A percentile compares a stretch with the other conserved stretches of the same genome.
These are phyloP conservation scores for Therioaphis trifolii DNA, from an alignment of 2,888 invertebrate species.

Conservation along the genomic window DNA sequence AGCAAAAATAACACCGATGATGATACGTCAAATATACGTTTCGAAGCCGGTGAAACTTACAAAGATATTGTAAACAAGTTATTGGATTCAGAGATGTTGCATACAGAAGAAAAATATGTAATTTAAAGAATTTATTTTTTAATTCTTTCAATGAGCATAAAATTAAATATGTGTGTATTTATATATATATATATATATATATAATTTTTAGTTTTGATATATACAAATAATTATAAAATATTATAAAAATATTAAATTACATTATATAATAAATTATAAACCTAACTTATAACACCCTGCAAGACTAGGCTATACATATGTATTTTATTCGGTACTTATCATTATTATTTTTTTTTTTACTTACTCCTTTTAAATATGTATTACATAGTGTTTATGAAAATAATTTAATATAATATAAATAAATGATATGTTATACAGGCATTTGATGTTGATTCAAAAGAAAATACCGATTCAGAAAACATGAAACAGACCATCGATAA, in stretches of 20 bases:
- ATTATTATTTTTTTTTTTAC: too few relatives aligned
- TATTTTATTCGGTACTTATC: too few relatives aligned
- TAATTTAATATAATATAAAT: too few relatives aligned
- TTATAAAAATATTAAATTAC: too few relatives aligned
- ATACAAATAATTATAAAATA: too few relatives aligned
- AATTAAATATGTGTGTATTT: too few relatives aligned
- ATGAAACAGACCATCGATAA: conserved; percentile 6
- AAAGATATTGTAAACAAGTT: conserved; percentile 33
- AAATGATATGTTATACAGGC: background rate
- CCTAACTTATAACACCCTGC: too few relatives aligned
- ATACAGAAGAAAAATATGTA: conserved; percentile 18
- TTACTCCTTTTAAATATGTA: too few relatives aligned
- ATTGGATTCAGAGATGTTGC: conserved; percentile 4
- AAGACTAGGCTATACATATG: too few relatives aligned
- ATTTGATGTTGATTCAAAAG: conserved; percentile 3
- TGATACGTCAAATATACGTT: background rate
- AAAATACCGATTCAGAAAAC: background rate
- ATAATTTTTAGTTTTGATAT: background rate
- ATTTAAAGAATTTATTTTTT: background rate
- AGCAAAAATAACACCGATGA: background rate
- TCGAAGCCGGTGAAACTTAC: conserved; percentile 10
- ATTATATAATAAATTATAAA: too few relatives aligned
- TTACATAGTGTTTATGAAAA: too few relatives aligned
- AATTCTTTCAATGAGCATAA: background rate
- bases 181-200: background rate